Base-by-base conservation (phyloP, 2,888 invertebrate species). In the Reticulitermes lucifugus region DNA sequence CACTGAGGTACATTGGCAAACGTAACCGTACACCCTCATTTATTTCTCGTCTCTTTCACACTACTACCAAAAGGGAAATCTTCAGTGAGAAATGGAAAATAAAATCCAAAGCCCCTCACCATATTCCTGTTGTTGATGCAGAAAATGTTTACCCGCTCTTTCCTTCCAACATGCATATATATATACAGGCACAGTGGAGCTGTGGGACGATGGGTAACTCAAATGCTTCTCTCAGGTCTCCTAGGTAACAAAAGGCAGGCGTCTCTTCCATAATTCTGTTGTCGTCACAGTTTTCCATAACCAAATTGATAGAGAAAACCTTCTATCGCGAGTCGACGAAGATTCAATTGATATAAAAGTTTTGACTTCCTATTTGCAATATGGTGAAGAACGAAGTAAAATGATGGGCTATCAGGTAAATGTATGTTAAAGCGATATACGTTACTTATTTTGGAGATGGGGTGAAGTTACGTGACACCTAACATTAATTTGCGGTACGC, bases 1-100 rank as follows among this genome's bases (percentile, higher is more conserved):
- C 25, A 25, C 65, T 10, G 25, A 65, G 65, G n/a, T 5, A 55
- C 18, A 55, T 5, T 55, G 55, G 18, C 1, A 55, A 55, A 55
- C 25, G 65, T n/a, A 65, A 65, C n/a, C 25, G n/a, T n/a, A 25
- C 65, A 25, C n/a, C 9, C 14, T 65, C 65, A 25, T 65, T 65
- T 65, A 25, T 2, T 65, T 65, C 65, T 7, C 65, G 25, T 65
- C 65, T 65, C 65, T 65, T 25, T 65, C 65, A 2, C 65, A n/a
- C 65, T 9, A 65, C n/a, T 25, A 65, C 65, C 65, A n/a, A 65
- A n/a, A n/a, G 51, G 35, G 46, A 79, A 79, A 79, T 79, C 51
- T 79, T 79, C 79, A 22, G 51, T 25, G n/a, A 22, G 79, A 51
- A 79, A 79, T 79, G 79, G 79, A 79, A 79, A 79, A 79, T n/a